Evolutionary conservation across 2,797 vertebrate species (phyloP), one percentile per base, ranked within the genome.

Genomic region (Sebastes matsubarae): DNA sequence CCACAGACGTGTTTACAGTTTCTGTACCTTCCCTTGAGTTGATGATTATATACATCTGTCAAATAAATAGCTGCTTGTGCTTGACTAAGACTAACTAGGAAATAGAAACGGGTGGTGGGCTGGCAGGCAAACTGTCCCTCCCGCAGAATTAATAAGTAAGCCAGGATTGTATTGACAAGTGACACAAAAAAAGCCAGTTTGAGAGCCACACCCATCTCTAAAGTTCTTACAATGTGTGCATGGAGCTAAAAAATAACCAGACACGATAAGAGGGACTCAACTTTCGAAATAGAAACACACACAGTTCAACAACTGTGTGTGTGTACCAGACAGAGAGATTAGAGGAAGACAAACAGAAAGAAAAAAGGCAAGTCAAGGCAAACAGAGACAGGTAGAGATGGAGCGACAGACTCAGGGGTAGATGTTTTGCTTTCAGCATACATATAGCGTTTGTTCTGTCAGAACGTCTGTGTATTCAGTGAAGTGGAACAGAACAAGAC

Each of bases 401-500:
- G 46, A 87, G 72, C 12, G 42, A 69, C n/a, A 46, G 68, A 59
- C 30, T 27, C 50, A 25, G 30, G 80, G 74, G 14, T 8, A 61
- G 38, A 32, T 50, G 79, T 77, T 63, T 72, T 84, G 70, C 68
- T 78, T 71, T 88, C 67, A 54, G 75, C 73, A 71, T 60, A 72
- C 81, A 82, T 63, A 71, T 12, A 73, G 50, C 5, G 60, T 81
- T 57, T 84, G 68, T 71, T 83, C 65, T 68, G 55, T 86, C 63
- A 77, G 50, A 70, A 20, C 5, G 6, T 61, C 72, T 85, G 68
- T 86, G 83, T 71, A 29, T 72, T 87, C 86, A 87, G 80, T 73
- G 72, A 83, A 85, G 82, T 77, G 70, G 59, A 89, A 88, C 74
- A 73, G 73, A 88, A 84, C 72, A 77, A 90, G 84, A 80, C 83